phyloP scores from a whole-genome alignment of 2,797 vertebrate genomes.

The Periophthalmus magnuspinnatus region DNA sequence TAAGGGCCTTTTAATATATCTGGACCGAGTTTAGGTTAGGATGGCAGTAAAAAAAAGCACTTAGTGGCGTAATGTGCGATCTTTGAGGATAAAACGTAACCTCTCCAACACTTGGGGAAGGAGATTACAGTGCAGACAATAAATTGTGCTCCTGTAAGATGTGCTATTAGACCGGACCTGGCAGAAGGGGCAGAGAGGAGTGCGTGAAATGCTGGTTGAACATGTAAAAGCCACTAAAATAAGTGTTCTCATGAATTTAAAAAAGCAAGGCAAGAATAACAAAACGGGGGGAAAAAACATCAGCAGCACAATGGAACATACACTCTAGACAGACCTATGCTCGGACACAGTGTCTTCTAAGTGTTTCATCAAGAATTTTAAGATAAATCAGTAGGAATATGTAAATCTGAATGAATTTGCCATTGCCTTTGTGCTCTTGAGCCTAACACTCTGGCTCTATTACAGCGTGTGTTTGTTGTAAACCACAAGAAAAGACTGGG shows the following conservation, averaged over 20 bases:
- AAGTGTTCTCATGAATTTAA: constrained; percentile 1
- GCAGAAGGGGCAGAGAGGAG: constrained; percentile 36
- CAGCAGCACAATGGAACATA: neutral
- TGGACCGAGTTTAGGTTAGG: constrained; percentile 55
- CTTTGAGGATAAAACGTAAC: constrained; percentile 73
- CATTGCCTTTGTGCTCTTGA: neutral
- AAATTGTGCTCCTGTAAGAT: constrained; percentile 51
- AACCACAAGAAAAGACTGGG: neutral
- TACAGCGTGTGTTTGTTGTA: neutral
- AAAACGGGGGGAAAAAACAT: neutral
- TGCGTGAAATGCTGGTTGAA: constrained; percentile 24
- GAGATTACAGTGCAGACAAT: constrained; percentile 62
- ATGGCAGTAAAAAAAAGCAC: constrained; percentile 71
- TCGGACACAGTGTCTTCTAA: neutral
- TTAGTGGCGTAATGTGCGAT: constrained; percentile 71
- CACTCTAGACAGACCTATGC: neutral
- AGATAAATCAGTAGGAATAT: neutral
- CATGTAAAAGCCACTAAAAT: constrained; percentile 21
- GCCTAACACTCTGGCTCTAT: neutral
- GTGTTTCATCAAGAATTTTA: neutral
- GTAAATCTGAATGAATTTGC: neutral
- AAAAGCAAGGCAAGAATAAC: constrained; percentile 1
- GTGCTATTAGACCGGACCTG: constrained; percentile 36
- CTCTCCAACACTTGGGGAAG: constrained; percentile 65
- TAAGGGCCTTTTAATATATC: constrained; percentile 61